phyloP scores from a whole-genome alignment of 1,140 invertebrate genomes.

The Artemia franciscana region DNA sequence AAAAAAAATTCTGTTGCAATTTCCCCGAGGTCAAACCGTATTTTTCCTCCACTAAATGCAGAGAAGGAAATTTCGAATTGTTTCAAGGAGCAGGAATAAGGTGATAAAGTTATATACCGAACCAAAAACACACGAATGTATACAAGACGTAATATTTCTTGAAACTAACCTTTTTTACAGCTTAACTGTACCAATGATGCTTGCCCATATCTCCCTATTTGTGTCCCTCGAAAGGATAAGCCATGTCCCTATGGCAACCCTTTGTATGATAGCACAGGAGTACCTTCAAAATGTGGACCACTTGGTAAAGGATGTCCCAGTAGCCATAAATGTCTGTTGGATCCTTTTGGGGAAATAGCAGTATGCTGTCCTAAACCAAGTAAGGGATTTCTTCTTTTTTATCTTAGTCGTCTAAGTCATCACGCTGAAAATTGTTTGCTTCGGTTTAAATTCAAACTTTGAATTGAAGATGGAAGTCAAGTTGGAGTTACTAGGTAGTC shows the following conservation, averaged over 20 bases:
- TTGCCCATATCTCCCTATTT: slow-evolving; percentile 51
- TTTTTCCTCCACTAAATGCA: too few relatives aligned
- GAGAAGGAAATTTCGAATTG: too few relatives aligned
- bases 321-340: slow-evolving; percentile 56
- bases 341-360: slow-evolving; percentile 46
- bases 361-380: slow-evolving; percentile 61
- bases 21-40: too few relatives aligned
- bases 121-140: too few relatives aligned
- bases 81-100: too few relatives aligned
- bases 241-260: slow-evolving; percentile 41
- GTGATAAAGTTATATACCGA: too few relatives aligned
- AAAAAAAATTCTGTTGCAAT: too few relatives aligned
- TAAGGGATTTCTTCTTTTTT: slow-evolving; percentile 18
- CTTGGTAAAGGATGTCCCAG: slow-evolving; percentile 46
- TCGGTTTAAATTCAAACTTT: too few relatives aligned
- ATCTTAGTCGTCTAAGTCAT: not conserved
- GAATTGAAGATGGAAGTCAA: too few relatives aligned
- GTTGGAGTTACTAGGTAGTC: too few relatives aligned
- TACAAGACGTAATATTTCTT: too few relatives aligned
- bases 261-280: slow-evolving; percentile 19
- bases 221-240: slow-evolving; percentile 46
- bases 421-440: too few relatives aligned
- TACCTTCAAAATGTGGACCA: slow-evolving; percentile 40
- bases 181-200: slow-evolving; percentile 28
- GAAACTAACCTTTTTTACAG: slow-evolving; percentile 12